Base-by-base conservation (phyloP, 30 jellyfish, hydroid and myxozoan species). In the Hydractinia symbiolongicarpus region DNA sequence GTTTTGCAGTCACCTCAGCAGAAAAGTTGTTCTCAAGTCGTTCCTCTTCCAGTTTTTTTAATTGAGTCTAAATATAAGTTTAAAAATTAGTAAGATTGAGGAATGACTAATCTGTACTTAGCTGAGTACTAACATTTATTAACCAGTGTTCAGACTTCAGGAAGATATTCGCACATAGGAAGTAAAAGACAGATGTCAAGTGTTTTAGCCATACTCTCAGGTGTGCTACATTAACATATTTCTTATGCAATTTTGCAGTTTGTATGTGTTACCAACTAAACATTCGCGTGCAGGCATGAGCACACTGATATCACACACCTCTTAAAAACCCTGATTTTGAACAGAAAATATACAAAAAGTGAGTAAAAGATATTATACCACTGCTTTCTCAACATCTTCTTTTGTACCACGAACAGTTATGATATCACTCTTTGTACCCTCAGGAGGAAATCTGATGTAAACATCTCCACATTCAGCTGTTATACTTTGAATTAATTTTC, bases 381-480 rank as follows among this genome's bases (percentile, higher is more conserved):
- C 87, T 56, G 95, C 98, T 70, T 86, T 91, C 81, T 91, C 96
- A 55, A 91, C 98, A 64, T 91, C 96, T 73, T 91, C 98, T 62
- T 83, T 68, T 53, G 95, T 87, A 4, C 98, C 98, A 66, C 93
- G 73, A 71, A 91, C 73, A 4, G 95, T 64, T 50, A 91, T 90
- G 44, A 61, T 54, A 53, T 91, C 98, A 72, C 98, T 91, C 66
- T 67, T 81, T 5, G 95, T 61, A 66, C 95, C 98, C 67, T 91
- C 98, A 10, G 96, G 88, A 5, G 98, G 98, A 86, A 91, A 91
- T 52, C 90, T 78, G 62, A 91, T 79, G 77, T 86, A 88, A 44
- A 91, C 98, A 68, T 91, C 98, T 5, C 98, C 98, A 82, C 98
- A 85, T 73, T 91, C 98, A 51, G 86, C 94, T 95, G 83, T 91